A percentile compares a stretch with the other conserved stretches of the same genome.
phyloP scores from a whole-genome alignment of 2,888 invertebrate genomes.

The Zhuqinia jingwanae region DNA sequence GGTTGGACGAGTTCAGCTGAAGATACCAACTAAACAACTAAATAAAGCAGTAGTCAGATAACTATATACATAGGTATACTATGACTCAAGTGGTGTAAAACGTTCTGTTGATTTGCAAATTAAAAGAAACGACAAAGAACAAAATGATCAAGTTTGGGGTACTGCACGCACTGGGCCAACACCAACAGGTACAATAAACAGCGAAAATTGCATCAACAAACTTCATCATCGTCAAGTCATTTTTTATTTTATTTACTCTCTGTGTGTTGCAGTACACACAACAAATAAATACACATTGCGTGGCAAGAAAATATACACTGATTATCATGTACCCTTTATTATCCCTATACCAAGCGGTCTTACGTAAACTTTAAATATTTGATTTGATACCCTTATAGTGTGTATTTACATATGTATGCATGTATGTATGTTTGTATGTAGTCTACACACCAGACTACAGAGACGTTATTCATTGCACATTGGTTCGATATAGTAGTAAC shows the following conservation, averaged over 20 bases:
- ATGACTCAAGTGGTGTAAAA: background rate
- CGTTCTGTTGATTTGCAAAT: background rate
- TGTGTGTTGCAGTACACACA: conserved; percentile 6
- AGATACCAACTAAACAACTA: background rate
- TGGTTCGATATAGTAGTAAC: too few relatives aligned
- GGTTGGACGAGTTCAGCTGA: background rate
- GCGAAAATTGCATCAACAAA: conserved; percentile 26
- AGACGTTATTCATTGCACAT: too few relatives aligned
- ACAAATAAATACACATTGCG: background rate
- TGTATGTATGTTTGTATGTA: background rate
- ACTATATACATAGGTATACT: background rate
- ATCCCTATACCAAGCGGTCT: too few relatives aligned
- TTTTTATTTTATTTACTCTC: background rate
- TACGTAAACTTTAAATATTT: too few relatives aligned
- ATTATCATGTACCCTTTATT: too few relatives aligned
- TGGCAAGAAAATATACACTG: background rate
- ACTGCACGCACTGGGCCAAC: conserved; percentile 1
- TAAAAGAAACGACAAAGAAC: conserved; percentile 21
- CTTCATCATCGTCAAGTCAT: background rate
- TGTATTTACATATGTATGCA: too few relatives aligned
- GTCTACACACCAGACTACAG: too few relatives aligned
- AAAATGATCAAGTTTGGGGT: background rate
- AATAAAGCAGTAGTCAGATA: too few relatives aligned
- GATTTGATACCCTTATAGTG: too few relatives aligned
- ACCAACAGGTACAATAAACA: background rate